A percentile compares a stretch with the other conserved stretches of the same genome.
Evolutionary conservation across 2,888 invertebrate species (phyloP).

Genomic region (Drosophila subquinaria): DNA sequence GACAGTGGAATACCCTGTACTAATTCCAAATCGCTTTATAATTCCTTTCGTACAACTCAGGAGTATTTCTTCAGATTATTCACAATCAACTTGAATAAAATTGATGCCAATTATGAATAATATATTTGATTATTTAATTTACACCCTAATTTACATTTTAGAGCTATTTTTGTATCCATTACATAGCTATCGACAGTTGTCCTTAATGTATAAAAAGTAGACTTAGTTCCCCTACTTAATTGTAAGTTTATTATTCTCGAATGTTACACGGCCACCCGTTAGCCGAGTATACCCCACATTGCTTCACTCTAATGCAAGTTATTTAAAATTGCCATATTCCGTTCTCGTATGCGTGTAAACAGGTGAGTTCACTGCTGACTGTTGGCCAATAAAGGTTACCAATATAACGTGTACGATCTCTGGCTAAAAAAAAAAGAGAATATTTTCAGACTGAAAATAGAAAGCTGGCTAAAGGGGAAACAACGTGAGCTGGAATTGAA

Average conservation of each 20-base stretch:
- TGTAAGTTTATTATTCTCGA: neutral
- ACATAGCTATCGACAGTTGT: no score
- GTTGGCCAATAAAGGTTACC: conserved; percentile 11
- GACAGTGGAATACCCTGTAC: conserved; percentile 11
- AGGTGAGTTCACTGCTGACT: conserved; percentile 25
- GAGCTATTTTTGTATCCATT: no score
- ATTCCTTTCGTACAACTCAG: neutral
- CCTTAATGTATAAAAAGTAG: no score
- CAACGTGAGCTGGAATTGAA: conserved; percentile 42
- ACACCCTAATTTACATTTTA: no score
- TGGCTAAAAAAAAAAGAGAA: conserved; percentile 35
- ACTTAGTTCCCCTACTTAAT: no score
- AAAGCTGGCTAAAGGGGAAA: neutral
- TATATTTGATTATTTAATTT: no score
- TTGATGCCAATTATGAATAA: no score
- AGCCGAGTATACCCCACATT: neutral
- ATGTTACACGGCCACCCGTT: neutral
- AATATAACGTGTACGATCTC: conserved; percentile 5
- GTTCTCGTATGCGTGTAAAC: conserved; percentile 27
- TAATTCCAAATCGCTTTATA: no score
- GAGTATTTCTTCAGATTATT: neutral
- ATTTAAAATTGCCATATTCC: conserved; percentile 20
- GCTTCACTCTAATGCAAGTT: neutral
- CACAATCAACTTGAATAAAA: no score
- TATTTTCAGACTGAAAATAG: conserved; percentile 21